phyloP scores from a whole-genome alignment of 2,113 vertebrate species.

The Lota lota region DNA sequence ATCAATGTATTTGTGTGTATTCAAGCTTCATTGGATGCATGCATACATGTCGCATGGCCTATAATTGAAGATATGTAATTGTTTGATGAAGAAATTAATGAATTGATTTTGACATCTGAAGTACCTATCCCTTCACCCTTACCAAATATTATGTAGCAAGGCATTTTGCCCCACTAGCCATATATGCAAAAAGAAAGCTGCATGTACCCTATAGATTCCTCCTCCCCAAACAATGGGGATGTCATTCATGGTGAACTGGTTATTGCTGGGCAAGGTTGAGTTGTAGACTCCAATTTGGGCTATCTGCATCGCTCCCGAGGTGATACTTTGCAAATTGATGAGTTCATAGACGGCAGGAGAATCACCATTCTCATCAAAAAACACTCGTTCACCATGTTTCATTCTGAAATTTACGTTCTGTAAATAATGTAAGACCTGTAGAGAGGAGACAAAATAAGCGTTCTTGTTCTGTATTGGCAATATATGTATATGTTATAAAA shows the following conservation, averaged over 20 bases:
- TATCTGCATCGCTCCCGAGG: conserved; percentile 17
- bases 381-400: conserved; percentile 30
- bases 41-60: background rate
- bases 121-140: background rate
- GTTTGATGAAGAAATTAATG: too few relatives aligned
- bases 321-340: conserved; percentile 33
- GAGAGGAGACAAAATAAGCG: background rate
- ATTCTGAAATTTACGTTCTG: conserved; percentile 48
- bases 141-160: conserved; percentile 24
- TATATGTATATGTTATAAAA: background rate
- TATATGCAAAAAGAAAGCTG: conserved; percentile 27
- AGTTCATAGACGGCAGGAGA: conserved; percentile 37
- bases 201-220: conserved; percentile 36
- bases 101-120: too few relatives aligned
- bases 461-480: background rate
- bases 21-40: background rate
- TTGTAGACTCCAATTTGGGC: conserved; percentile 35
- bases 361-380: conserved; percentile 49
- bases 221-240: conserved; percentile 42
- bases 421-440: conserved; percentile 49
- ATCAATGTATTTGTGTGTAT: too few relatives aligned
- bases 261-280: conserved; percentile 18
- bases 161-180: conserved; percentile 25
- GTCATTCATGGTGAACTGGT: conserved; percentile 37
- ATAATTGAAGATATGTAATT: background rate